These are phyloP conservation scores for Hermetia illucens DNA, from an alignment of 1,140 invertebrate genomes.

Conservation along the genomic window DNA sequence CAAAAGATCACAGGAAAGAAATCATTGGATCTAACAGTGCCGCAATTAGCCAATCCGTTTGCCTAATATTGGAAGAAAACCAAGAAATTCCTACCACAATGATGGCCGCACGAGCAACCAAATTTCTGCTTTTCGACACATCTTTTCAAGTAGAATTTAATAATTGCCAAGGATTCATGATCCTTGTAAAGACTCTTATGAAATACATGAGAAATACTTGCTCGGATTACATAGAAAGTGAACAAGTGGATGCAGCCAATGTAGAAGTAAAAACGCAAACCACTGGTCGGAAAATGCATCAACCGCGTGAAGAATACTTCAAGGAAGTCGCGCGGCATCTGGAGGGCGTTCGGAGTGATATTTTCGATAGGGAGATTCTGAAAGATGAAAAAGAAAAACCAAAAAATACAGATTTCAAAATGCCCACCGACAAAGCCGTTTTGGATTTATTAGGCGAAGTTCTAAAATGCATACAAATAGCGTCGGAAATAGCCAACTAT, in stretches of 20 bases:
- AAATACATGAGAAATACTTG: slow-evolving; percentile 21
- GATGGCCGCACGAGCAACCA: slow-evolving; percentile 26
- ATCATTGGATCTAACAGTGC: slow-evolving; percentile 14
- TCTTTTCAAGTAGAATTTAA: slow-evolving; percentile 23
- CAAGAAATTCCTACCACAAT: slow-evolving; percentile 20
- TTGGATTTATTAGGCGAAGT: slow-evolving; percentile 23
- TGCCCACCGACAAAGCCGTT: slow-evolving; percentile 19
- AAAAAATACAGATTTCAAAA: slow-evolving; percentile 13
- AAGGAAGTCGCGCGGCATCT: slow-evolving; percentile 26
- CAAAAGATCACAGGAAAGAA: slow-evolving; percentile 19
- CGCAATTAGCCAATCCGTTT: slow-evolving; percentile 21
- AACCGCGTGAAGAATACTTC: slow-evolving; percentile 28
- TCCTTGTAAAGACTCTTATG: slow-evolving; percentile 18
- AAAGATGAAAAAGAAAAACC: slow-evolving; percentile 18
- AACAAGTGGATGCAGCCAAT: not conserved
- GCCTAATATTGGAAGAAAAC: slow-evolving; percentile 25
- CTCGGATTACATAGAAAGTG: slow-evolving; percentile 13
- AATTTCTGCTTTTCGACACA: slow-evolving; percentile 17
- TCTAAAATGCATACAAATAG: slow-evolving; percentile 19
- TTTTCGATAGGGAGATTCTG: slow-evolving; percentile 24
- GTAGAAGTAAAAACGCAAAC: slow-evolving; percentile 3
- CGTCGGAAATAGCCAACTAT: slow-evolving; percentile 21
- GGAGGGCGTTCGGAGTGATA: slow-evolving; percentile 25
- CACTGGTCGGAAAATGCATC: slow-evolving; percentile 20
- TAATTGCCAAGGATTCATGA: slow-evolving; percentile 18